These are phyloP conservation scores for Heterodera filipjevi DNA, from an alignment of 2,888 invertebrate species.

Conservation along the genomic window DNA sequence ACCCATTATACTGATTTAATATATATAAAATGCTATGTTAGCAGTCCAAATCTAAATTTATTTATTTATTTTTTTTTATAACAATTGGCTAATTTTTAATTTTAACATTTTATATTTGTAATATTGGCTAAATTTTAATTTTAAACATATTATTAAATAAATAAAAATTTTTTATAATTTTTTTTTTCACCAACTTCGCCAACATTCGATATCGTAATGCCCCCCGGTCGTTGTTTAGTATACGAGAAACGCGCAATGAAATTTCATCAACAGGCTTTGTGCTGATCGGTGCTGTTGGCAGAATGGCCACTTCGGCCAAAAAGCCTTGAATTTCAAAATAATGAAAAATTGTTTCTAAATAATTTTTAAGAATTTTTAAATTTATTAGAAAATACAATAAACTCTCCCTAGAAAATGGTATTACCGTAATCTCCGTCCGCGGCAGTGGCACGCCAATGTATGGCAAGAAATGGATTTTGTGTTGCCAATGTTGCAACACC, in stretches of 20 bases:
- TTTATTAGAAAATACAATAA: too few species aligned
- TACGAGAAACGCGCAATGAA: constrained; percentile 48
- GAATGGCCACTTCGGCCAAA: constrained; percentile 82
- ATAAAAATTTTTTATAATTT: too few species aligned
- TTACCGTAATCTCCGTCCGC: constrained; percentile 82
- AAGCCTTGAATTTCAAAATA: constrained; percentile 72
- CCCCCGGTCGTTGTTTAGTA: constrained; percentile 60
- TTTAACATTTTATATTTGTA: too few species aligned
- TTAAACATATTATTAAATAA: too few species aligned
- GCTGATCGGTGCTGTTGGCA: constrained; percentile 72
- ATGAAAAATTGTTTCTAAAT: too few species aligned
- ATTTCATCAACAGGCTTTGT: constrained; percentile 51
- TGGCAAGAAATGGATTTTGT: constrained; percentile 28
- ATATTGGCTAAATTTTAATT: too few species aligned
- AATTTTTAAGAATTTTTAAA: too few species aligned
- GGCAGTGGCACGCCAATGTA: constrained; percentile 74
- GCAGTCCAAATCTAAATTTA: too few species aligned
- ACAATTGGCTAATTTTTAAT: too few species aligned
- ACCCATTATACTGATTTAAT: too few species aligned
- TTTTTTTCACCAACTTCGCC: constrained; percentile 44
- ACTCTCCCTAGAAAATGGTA: background rate
- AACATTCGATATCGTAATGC: constrained; percentile 52
- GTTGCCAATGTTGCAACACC: constrained; percentile 29
- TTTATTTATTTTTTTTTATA: too few species aligned
- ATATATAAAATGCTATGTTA: too few species aligned